Conservation (phyloP, 2,797 vertebrate genomes). For the Sebastes hopkinsi region DNA sequence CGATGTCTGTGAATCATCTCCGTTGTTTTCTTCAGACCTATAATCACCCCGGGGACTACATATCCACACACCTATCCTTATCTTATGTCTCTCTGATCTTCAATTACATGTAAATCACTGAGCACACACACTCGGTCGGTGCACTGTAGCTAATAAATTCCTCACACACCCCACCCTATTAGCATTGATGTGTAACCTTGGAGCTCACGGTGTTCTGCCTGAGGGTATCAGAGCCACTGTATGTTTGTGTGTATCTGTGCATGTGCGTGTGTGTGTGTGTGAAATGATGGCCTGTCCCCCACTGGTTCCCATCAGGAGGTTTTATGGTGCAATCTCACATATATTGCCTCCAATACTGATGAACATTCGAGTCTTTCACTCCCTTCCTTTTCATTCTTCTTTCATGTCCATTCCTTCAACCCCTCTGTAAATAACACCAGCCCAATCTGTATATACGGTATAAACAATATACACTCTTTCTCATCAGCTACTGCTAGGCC, state of each 20-base stretch:
- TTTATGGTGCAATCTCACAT: slow-evolving; percentile 47
- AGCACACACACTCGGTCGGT: slow-evolving; percentile 34
- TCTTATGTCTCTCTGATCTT: slow-evolving; percentile 36
- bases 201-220: slow-evolving; percentile 75
- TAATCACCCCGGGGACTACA: not conserved
- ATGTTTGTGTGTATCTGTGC: slow-evolving; percentile 30
- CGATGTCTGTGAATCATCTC: not conserved
- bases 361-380: not conserved
- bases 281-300: slow-evolving; percentile 45
- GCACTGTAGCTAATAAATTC: slow-evolving; percentile 70
- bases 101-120: slow-evolving; percentile 49
- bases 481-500: slow-evolving; percentile 7
- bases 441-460: not conserved
- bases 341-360: slow-evolving; percentile 44
- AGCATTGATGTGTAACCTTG: slow-evolving; percentile 85
- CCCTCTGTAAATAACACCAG: not conserved
- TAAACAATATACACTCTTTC: not conserved
- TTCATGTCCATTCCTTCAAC: not conserved
- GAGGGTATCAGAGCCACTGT: slow-evolving; percentile 56
- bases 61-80: not conserved
- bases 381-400: not conserved
- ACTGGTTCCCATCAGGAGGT: slow-evolving; percentile 64
- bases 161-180: slow-evolving; percentile 71
- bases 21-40: not conserved
- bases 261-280: slow-evolving; percentile 1